A percentile compares a stretch with the other conserved stretches of the same genome.
Conservation (phyloP, 2,797 vertebrate species). For the Falco columbarius region DNA sequence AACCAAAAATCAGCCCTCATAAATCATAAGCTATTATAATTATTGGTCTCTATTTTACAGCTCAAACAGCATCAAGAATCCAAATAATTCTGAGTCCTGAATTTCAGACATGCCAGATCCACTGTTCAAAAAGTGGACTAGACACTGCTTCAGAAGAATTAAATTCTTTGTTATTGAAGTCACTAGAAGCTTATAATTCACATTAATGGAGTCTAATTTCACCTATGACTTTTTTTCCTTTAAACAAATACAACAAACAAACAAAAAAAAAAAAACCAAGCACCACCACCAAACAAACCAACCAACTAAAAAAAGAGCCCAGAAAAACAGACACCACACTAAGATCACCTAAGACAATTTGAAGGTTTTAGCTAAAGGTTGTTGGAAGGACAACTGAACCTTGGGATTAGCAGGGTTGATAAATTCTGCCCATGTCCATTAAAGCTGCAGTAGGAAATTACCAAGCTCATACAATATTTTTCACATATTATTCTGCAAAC, state of each 20-base stretch:
- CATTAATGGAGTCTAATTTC: background rate
- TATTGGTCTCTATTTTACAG: background rate
- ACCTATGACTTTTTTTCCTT: background rate
- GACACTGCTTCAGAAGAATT: background rate
- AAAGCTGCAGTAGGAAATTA: background rate
- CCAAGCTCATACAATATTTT: background rate
- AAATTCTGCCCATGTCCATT: background rate
- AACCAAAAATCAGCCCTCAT: background rate
- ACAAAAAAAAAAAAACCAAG: background rate
- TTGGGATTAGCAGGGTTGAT: background rate
- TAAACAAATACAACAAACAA: background rate
- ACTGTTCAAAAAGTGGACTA: background rate
- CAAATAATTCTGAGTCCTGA: background rate
- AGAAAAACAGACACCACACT: background rate
- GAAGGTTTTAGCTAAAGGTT: background rate
- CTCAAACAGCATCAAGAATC: background rate
- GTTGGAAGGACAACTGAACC: background rate
- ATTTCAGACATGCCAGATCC: background rate
- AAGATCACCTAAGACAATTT: background rate
- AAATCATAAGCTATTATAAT: background rate
- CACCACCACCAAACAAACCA: background rate
- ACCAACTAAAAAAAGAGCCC: background rate
- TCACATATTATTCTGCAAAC: background rate
- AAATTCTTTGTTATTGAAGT: background rate
- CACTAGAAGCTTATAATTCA: background rate